A percentile compares a stretch with the other conserved stretches of the same genome.
Evolutionary conservation across 2,113 vertebrate genomes (phyloP).

Genomic region (Limnothrissa miodon): DNA sequence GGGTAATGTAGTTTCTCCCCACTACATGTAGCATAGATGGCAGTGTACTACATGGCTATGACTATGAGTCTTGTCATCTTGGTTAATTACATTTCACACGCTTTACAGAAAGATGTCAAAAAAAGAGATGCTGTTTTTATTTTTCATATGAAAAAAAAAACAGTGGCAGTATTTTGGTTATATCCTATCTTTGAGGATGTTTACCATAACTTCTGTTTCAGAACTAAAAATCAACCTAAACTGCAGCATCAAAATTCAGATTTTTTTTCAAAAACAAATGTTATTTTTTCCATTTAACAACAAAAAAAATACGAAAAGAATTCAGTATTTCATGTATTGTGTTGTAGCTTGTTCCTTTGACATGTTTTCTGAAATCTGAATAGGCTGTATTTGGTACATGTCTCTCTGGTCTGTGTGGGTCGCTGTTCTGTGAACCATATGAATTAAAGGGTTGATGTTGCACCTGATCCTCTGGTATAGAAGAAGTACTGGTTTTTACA

Average conservation of each 20-base stretch:
- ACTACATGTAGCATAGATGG: not conserved
- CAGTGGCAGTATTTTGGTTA: not conserved
- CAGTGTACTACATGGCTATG: not conserved
- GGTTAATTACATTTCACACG: not conserved
- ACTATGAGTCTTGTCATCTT: not conserved
- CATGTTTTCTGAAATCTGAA: slow-evolving; percentile 67
- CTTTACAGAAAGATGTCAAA: not conserved
- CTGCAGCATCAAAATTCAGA: not conserved
- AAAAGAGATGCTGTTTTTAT: slow-evolving; percentile 10
- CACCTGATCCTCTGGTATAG: slow-evolving; percentile 57
- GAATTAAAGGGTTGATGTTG: slow-evolving; percentile 49
- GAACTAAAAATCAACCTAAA: not conserved
- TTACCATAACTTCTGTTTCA: not conserved
- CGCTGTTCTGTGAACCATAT: slow-evolving; percentile 39
- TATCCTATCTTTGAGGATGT: not conserved
- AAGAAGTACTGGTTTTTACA: slow-evolving; percentile 56
- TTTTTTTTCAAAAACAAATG: slow-evolving; percentile 12
- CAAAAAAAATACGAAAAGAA: slow-evolving; percentile 5
- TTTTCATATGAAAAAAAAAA: not conserved
- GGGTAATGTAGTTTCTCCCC: not conserved
- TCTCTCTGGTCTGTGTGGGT: slow-evolving; percentile 40
- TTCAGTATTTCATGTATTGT: slow-evolving; percentile 56
- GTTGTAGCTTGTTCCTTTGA: slow-evolving; percentile 61
- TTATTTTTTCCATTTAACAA: slow-evolving; percentile 12
- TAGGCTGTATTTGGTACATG: slow-evolving; percentile 48